Evolutionary conservation across 2,113 vertebrate species (phyloP).

Genomic region (Mirounga angustirostris): DNA sequence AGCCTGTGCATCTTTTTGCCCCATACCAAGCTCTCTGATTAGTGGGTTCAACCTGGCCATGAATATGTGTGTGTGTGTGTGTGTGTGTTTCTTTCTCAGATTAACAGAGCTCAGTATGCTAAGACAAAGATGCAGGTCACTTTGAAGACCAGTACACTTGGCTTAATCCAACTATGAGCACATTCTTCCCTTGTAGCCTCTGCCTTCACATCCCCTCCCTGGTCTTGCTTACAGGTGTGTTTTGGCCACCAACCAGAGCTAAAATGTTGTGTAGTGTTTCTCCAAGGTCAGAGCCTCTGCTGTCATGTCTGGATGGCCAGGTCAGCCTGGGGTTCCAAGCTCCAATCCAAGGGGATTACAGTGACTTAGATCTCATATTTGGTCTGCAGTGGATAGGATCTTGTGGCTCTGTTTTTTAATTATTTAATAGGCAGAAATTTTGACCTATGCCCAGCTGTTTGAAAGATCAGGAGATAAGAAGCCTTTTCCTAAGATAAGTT

Average conservation of each 20-base stretch:
- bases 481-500: slow-evolving; percentile 50
- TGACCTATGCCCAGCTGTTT: slow-evolving; percentile 66
- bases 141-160: not conserved
- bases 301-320: not conserved
- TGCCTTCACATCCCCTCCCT: not conserved
- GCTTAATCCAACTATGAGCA: not conserved
- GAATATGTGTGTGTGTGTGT: not conserved
- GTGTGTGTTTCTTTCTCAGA: not conserved
- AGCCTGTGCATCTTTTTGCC: not conserved
- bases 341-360: not conserved
- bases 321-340: not conserved
- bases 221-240: not conserved
- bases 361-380: not conserved
- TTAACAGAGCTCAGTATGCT: not conserved
- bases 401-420: slow-evolving; percentile 62
- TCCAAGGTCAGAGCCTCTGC: not conserved
- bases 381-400: slow-evolving; percentile 38
- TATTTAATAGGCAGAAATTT: slow-evolving; percentile 68
- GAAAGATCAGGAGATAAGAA: slow-evolving; percentile 45
- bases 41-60: not conserved
- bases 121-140: not conserved
- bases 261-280: not conserved
- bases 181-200: not conserved
- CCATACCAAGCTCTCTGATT: not conserved
- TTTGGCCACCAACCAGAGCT: not conserved